Base-by-base conservation (phyloP, 2,113 vertebrate species). In the Pteronura brasiliensis region DNA sequence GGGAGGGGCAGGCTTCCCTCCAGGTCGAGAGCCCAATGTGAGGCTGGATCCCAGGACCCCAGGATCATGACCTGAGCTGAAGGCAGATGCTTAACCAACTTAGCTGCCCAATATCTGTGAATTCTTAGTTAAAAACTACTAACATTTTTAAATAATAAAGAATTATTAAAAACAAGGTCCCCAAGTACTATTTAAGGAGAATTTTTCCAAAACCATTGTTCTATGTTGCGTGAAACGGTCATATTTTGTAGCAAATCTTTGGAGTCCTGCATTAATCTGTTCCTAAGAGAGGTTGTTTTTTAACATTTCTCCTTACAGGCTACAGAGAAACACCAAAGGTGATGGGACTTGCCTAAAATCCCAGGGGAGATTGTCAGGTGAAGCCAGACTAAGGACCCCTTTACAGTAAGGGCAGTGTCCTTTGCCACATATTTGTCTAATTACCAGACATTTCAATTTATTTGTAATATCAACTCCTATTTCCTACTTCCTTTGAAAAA, bases 151-250 rank as follows among this genome's bases (percentile, higher is more conserved):
- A 67, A 67, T 34, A 67, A 65, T 65, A 7, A n/a, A n/a, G 34
- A 69, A 27, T 71, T 42, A 49, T 61, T 71, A 25, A 79, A 82
- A 97, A 71, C 11, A 15, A 47, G 18, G 13, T 21, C 14, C 17
- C 61, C 12, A 4, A 71, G 39, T 31, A 10, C 65, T 63, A 6
- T 44, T 31, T 52, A n/a, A 39, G 1, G 6, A 67, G 49, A 7
- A 0, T 72, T 39, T 69, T 57, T 31, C 36, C 34, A 15, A 96
- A 27, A 89, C 18, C 44, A 4, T 6, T 31, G 27, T 47, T 42
- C 13, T 4, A 1, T 6, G 3, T 21, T 39, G 4, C 1, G 2
- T 17, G 13, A 61, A 4, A 39, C 44, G 1, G 47, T 23, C 55
- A 10, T 13, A n/a, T 88, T 91, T 93, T 72, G 61, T 83, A 42